Percentiles rank a stretch among this genome's conserved stretches.
These are phyloP conservation scores for Brachypterus glaber DNA, from an alignment of 2,888 invertebrate genomes.

Conservation along the genomic window DNA sequence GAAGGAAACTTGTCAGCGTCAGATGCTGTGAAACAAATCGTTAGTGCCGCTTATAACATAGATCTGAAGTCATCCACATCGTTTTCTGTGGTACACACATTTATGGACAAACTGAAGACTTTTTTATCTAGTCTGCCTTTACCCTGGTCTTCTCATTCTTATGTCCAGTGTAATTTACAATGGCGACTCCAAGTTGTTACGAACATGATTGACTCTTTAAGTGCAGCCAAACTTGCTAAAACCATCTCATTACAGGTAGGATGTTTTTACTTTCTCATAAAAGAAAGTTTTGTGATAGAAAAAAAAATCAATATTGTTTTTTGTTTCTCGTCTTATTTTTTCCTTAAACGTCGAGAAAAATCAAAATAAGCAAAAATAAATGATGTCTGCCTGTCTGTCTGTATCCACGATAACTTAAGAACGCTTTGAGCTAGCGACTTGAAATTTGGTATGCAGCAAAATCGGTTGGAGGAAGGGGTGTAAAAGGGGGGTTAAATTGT, in stretches of 20 bases:
- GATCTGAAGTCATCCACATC: conserved; percentile 56
- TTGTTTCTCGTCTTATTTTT: too few relatives aligned
- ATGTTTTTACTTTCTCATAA: too few relatives aligned
- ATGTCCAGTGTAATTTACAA: conserved; percentile 38
- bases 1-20: conserved; percentile 51
- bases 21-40: conserved; percentile 65
- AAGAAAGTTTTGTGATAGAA: too few relatives aligned
- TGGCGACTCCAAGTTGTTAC: conserved; percentile 65
- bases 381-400: too few relatives aligned
- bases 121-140: conserved; percentile 50
- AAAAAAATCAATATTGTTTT: too few relatives aligned
- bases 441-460: too few relatives aligned
- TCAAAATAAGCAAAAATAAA: too few relatives aligned
- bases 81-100: conserved; percentile 52
- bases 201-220: conserved; percentile 61
- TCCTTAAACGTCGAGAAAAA: too few relatives aligned
- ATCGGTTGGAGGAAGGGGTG: too few relatives aligned
- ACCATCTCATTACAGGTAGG: conserved; percentile 54
- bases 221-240: conserved; percentile 59
- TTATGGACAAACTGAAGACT: conserved; percentile 58
- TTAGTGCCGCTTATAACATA: conserved; percentile 67
- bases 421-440: too few relatives aligned
- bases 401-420: too few relatives aligned
- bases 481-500: too few relatives aligned
- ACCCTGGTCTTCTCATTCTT: conserved; percentile 47